Percentiles rank a stretch among this genome's conserved stretches.
These are phyloP conservation scores for Paedocypris micromegethes DNA, from an alignment of 2,797 vertebrate genomes.

Conservation along the genomic window DNA sequence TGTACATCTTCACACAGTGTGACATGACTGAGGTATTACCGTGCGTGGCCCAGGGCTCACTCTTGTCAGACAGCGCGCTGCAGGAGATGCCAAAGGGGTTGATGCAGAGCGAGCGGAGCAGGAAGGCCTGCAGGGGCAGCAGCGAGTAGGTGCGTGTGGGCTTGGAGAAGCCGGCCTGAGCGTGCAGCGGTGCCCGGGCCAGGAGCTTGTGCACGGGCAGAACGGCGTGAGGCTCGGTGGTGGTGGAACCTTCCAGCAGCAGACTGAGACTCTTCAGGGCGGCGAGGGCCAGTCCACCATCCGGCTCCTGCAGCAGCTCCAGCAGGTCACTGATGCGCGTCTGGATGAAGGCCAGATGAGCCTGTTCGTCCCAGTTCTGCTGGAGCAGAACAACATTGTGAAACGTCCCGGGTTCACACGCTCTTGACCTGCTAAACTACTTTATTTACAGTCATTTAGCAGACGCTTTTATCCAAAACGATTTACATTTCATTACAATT, in stretches of 20 bases:
- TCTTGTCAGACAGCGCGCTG: constrained; percentile 85
- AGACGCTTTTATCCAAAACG: too few relatives aligned
- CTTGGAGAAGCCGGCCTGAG: constrained; percentile 73
- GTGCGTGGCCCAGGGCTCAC: constrained; percentile 90
- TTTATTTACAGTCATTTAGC: too few relatives aligned
- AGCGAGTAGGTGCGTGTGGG: constrained; percentile 73
- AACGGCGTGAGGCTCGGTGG: constrained; percentile 55
- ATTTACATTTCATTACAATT: too few relatives aligned
- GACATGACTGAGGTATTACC: constrained; percentile 60
- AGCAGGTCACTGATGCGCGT: constrained; percentile 80
- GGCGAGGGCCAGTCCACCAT: constrained; percentile 73
- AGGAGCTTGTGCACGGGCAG: constrained; percentile 79
- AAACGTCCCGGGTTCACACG: not conserved
- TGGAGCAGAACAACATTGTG: not conserved
- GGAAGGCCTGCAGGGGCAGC: constrained; percentile 75
- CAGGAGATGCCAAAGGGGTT: constrained; percentile 85
- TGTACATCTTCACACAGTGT: not conserved
- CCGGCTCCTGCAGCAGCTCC: constrained; percentile 87
- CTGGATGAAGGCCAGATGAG: constrained; percentile 81
- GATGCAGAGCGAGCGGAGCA: constrained; percentile 69
- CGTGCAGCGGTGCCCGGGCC: constrained; percentile 70
- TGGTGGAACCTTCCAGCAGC: constrained; percentile 79
- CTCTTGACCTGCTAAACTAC: too few relatives aligned
- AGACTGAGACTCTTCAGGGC: constrained; percentile 77
- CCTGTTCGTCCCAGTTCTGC: constrained; percentile 93